phyloP scores from a whole-genome alignment of 2,888 invertebrate species.

The Eupithecia exiguata region DNA sequence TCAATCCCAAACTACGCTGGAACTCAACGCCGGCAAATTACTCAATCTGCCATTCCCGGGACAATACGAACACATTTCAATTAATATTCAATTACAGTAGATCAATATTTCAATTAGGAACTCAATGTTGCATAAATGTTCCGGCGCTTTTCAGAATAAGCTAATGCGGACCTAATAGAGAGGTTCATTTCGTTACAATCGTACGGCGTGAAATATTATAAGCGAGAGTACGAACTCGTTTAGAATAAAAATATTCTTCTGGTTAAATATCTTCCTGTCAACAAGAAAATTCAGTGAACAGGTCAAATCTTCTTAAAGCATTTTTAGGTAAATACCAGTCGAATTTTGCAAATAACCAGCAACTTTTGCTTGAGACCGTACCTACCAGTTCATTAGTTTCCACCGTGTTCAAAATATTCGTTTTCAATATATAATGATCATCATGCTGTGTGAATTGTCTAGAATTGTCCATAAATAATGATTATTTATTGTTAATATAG shows the following conservation, averaged over 20 bases:
- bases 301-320: not conserved
- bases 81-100: slow-evolving; percentile 44
- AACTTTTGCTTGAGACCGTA: not conserved
- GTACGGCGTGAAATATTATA: slow-evolving; percentile 1
- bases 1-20: slow-evolving; percentile 9
- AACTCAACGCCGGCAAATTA: slow-evolving; percentile 17
- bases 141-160: slow-evolving; percentile 19
- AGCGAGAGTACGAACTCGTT: not conserved
- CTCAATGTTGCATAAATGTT: slow-evolving; percentile 28
- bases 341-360: not conserved
- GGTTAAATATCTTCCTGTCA: not conserved
- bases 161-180: slow-evolving; percentile 16
- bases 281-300: not conserved
- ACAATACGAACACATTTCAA: slow-evolving; percentile 43
- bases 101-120: slow-evolving; percentile 45
- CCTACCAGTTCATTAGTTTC: not conserved
- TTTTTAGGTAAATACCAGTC: not conserved
- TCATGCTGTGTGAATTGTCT: too few relatives aligned
- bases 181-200: slow-evolving; percentile 12
- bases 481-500: not conserved
- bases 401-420: not conserved
- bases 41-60: slow-evolving; percentile 32
- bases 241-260: not conserved
- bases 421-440: not conserved
- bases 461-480: too few relatives aligned